phyloP scores from a whole-genome alignment of 2,888 invertebrate species.

The Cephus sareptanus region DNA sequence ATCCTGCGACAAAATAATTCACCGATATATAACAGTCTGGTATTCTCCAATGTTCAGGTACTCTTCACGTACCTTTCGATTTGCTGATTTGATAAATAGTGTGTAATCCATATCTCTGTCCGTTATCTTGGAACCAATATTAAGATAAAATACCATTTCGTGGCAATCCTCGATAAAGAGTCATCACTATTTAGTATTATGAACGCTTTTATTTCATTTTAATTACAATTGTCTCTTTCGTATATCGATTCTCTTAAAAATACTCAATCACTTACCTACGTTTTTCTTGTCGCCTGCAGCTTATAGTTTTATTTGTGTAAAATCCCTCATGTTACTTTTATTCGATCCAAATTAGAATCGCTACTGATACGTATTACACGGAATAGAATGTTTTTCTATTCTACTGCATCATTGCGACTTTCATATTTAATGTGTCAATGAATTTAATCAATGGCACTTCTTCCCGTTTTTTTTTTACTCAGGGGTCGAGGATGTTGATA shows the following conservation, averaged over 20 bases:
- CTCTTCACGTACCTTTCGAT: background rate
- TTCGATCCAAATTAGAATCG: background rate
- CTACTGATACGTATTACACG: background rate
- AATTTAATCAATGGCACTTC: background rate
- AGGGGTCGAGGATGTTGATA: background rate
- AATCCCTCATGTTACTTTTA: background rate
- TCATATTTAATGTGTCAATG: background rate
- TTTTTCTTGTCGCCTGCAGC: background rate
- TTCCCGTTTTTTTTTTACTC: background rate
- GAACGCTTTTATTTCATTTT: background rate
- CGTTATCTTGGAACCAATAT: slow-evolving; percentile 9
- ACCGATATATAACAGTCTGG: background rate
- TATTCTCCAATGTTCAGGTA: background rate
- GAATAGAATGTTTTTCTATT: background rate
- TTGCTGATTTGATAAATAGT: slow-evolving; percentile 10
- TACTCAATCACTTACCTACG: background rate
- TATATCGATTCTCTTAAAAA: background rate
- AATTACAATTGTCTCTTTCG: background rate
- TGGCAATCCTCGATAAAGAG: slow-evolving; percentile 1
- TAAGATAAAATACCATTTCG: slow-evolving; percentile 12
- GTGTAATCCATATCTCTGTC: slow-evolving; percentile 9
- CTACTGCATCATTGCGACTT: background rate
- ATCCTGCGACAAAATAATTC: background rate
- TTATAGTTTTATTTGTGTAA: background rate
- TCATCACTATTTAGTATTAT: background rate